phyloP scores from a whole-genome alignment of 2,797 vertebrate genomes.

The Hozukius guyotensis region DNA sequence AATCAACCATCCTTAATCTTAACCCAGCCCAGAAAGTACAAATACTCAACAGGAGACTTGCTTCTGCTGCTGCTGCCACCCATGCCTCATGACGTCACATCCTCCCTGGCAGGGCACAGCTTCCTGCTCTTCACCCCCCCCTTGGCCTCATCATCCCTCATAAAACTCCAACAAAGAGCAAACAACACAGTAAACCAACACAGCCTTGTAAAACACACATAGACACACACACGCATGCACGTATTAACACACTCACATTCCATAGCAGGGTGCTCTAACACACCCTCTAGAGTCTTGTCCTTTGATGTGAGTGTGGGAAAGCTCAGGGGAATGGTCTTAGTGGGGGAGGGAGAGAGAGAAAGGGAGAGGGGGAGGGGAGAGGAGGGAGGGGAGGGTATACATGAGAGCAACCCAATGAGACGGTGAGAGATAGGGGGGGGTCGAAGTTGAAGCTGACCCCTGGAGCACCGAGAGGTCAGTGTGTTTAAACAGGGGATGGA shows the following conservation, averaged over 20 bases:
- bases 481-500: conserved; percentile 71
- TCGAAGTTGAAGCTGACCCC: conserved; percentile 43
- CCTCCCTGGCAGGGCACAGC: conserved; percentile 43
- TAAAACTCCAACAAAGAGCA: conserved; percentile 77
- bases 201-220: conserved; percentile 74
- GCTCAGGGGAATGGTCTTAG: conserved; percentile 75
- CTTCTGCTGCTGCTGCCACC: not conserved
- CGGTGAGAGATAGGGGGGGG: conserved; percentile 15
- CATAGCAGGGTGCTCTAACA: conserved; percentile 81
- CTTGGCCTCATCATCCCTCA: conserved; percentile 70
- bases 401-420: conserved; percentile 32
- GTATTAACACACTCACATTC: conserved; percentile 75
- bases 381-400: conserved; percentile 27
- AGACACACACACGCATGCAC: conserved; percentile 51
- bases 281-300: conserved; percentile 71
- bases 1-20: not conserved
- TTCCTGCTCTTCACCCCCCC: conserved; percentile 49
- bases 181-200: conserved; percentile 77
- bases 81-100: conserved; percentile 66
- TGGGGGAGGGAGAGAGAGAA: conserved; percentile 33
- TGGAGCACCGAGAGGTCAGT: conserved; percentile 68
- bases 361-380: not conserved
- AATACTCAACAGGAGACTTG: not conserved
- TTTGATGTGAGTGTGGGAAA: conserved; percentile 87
- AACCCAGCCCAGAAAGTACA: not conserved